These are phyloP conservation scores for Zonitis immaculata DNA, from an alignment of 2,888 invertebrate genomes.

Conservation along the genomic window DNA sequence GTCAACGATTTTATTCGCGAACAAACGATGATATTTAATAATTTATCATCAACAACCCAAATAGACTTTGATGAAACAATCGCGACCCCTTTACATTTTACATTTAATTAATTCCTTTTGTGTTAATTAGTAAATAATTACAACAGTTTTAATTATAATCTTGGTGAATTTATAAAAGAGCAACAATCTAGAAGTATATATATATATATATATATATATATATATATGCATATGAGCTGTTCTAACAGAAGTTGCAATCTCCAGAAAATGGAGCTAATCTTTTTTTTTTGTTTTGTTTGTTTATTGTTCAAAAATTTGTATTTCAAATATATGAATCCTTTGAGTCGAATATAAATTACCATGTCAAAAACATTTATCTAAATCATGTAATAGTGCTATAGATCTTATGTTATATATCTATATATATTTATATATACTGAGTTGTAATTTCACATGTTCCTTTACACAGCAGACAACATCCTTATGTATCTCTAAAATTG, in stretches of 20 bases:
- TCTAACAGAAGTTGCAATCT: background rate
- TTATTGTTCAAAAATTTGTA: no score
- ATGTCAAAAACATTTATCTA: slow-evolving; percentile 31
- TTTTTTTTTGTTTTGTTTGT: no score
- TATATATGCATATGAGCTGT: no score
- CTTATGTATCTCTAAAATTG: no score
- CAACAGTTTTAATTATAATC: background rate
- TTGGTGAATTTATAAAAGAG: no score
- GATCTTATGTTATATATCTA: slow-evolving; percentile 10
- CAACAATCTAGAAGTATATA: no score
- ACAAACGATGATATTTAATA: background rate
- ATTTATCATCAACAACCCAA: background rate
- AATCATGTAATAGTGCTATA: slow-evolving; percentile 31
- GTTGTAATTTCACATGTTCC: no score
- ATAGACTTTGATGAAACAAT: background rate
- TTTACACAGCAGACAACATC: no score
- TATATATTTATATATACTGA: no score
- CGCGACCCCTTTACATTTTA: background rate
- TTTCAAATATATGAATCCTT: slow-evolving; percentile 25
- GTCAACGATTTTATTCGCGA: background rate
- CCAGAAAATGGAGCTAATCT: no score
- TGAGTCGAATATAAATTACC: slow-evolving; percentile 34
- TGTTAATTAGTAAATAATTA: background rate
- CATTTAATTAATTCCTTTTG: background rate
- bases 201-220: no score